phyloP scores from a whole-genome alignment of 2,888 invertebrate species.

The Osmoderma eremita region DNA sequence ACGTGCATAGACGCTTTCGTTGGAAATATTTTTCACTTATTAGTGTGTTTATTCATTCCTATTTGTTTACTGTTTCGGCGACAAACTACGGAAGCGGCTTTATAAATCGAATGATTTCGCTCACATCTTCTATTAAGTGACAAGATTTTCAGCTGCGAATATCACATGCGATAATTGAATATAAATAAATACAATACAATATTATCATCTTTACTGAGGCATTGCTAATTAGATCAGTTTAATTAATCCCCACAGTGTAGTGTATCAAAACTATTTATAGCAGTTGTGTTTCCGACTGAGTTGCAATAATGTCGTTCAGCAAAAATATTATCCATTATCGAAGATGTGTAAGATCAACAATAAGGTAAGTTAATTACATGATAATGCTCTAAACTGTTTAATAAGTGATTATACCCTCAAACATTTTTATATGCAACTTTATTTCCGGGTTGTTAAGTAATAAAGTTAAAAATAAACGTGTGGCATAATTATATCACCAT shows the following conservation, averaged over 20 bases:
- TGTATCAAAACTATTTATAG: neutral
- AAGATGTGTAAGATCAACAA: conserved; percentile 56
- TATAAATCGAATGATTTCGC: conserved; percentile 3
- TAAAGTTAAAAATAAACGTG: too few species aligned
- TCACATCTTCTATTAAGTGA: conserved; percentile 8
- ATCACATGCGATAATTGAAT: neutral
- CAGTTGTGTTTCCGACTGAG: neutral
- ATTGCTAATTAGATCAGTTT: conserved; percentile 3
- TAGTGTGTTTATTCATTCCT: neutral
- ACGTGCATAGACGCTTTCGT: conserved; percentile 16
- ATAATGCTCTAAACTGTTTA: too few species aligned
- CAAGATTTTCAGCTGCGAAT: neutral
- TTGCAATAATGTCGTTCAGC: conserved; percentile 57
- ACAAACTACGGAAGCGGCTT: neutral
- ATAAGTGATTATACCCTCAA: too few species aligned
- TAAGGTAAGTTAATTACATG: conserved; percentile 49
- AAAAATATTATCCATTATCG: conserved; percentile 59
- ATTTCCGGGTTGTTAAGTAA: too few species aligned
- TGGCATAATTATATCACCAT: too few species aligned
- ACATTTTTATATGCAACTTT: too few species aligned
- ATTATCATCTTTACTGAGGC: neutral
- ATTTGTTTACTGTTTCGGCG: neutral
- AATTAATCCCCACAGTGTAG: neutral
- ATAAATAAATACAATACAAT: neutral
- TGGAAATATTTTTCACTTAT: neutral